Evolutionary conservation across 1,140 invertebrate genomes (phyloP).

Genomic region (Phymorhynchus buccinoides): DNA sequence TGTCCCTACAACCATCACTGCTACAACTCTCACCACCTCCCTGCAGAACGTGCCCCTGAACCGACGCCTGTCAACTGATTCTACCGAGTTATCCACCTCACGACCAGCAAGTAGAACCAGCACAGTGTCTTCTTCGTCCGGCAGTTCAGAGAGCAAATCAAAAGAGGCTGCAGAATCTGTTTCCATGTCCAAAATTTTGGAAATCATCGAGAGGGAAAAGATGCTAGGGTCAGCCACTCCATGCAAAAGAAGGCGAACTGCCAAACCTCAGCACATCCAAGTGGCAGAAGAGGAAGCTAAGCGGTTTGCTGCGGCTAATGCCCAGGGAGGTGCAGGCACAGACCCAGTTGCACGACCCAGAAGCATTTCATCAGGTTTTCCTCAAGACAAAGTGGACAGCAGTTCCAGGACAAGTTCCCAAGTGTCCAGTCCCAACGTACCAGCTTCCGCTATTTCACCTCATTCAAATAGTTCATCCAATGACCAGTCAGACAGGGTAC

Average conservation of each 20-base stretch:
- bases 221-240: constrained; percentile 24
- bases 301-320: constrained; percentile 16
- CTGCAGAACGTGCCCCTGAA: not conserved
- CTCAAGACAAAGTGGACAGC: not conserved
- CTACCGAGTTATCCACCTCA: not conserved
- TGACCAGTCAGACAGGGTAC: not conserved
- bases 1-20: not conserved
- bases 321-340: not conserved
- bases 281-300: constrained; percentile 33
- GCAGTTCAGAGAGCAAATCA: constrained; percentile 11
- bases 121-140: not conserved
- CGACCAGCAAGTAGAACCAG: constrained; percentile 22
- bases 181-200: constrained; percentile 31
- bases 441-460: not conserved
- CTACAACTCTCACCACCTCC: not conserved
- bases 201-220: constrained; percentile 39
- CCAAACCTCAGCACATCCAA: constrained; percentile 36
- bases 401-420: not conserved
- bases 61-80: constrained; percentile 12
- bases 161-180: constrained; percentile 15
- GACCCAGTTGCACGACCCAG: not conserved
- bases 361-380: not conserved
- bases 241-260: constrained; percentile 28
- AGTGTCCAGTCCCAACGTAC: not conserved
- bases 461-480: not conserved